phyloP scores from a whole-genome alignment of 2,113 vertebrate species.

The Nicator chloris region DNA sequence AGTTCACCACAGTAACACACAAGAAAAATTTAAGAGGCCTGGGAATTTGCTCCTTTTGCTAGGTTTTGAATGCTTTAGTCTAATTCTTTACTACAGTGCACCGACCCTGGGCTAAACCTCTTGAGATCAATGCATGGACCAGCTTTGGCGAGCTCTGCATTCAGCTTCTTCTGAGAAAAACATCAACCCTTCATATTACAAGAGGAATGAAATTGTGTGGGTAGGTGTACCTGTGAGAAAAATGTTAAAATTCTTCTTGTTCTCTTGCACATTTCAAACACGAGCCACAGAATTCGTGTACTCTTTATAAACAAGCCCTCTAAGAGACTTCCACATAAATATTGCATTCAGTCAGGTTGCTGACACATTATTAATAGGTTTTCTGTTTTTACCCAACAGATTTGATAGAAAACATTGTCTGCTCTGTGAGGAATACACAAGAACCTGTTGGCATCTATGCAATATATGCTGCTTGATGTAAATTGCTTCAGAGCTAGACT shows the following conservation, averaged over 20 bases:
- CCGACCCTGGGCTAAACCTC: not conserved
- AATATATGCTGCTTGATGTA: slow-evolving; percentile 71
- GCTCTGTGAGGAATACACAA: slow-evolving; percentile 32
- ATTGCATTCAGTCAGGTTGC: slow-evolving; percentile 29
- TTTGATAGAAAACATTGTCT: slow-evolving; percentile 67
- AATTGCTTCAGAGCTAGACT: slow-evolving; percentile 55
- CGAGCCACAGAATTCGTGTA: not conserved
- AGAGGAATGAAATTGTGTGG: not conserved
- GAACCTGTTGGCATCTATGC: slow-evolving; percentile 54
- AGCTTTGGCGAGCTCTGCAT: not conserved
- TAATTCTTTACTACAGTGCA: not conserved
- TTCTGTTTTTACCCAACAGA: slow-evolving; percentile 43
- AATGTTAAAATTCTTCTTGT: not conserved
- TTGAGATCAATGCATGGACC: not conserved
- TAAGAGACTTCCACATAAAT: slow-evolving; percentile 52
- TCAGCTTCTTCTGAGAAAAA: not conserved
- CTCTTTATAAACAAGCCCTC: not conserved
- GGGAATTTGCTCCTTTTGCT: not conserved
- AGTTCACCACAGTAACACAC: not conserved
- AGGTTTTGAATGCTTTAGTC: not conserved
- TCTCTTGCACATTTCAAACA: not conserved
- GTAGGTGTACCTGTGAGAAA: not conserved
- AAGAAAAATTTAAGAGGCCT: not conserved
- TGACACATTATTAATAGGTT: slow-evolving; percentile 46
- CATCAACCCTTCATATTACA: not conserved